Evolutionary conservation across 2,888 invertebrate species (phyloP).

Genomic region (Sussaba pulchella): DNA sequence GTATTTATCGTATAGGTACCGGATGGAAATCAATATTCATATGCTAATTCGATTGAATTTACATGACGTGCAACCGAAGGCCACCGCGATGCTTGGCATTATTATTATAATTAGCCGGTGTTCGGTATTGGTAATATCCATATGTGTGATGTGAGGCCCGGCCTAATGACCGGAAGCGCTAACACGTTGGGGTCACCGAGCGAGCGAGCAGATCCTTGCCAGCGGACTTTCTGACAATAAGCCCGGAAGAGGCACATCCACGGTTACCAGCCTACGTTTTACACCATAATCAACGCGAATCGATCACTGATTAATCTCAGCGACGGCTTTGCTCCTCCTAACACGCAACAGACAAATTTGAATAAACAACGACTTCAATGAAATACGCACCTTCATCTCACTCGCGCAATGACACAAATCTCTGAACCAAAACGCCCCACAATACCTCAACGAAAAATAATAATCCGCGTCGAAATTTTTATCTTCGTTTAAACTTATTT

Average conservation of each 20-base stretch:
- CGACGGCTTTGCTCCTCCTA: background rate
- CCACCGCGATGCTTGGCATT: conserved; percentile 62
- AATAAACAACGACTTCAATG: background rate
- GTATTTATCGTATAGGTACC: conserved; percentile 66
- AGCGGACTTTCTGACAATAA: conserved; percentile 54
- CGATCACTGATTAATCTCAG: conserved; percentile 44
- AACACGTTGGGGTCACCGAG: conserved; percentile 60
- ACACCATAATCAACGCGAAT: conserved; percentile 54
- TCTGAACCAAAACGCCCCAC: background rate
- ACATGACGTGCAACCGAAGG: conserved; percentile 69
- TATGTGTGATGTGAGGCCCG: conserved; percentile 54
- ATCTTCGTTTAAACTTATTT: too few species aligned
- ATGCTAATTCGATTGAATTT: conserved; percentile 75
- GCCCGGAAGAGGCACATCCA: conserved; percentile 64
- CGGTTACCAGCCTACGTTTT: conserved; percentile 29
- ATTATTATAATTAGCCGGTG: conserved; percentile 70
- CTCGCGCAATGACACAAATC: background rate
- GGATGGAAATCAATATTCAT: conserved; percentile 81
- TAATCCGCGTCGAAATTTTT: too few species aligned
- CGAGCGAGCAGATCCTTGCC: conserved; percentile 45
- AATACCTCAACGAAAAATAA: too few species aligned
- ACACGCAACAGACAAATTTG: background rate
- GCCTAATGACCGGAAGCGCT: conserved; percentile 79
- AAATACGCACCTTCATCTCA: too few species aligned
- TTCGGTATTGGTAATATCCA: conserved; percentile 67